Conservation (phyloP, 2,888 invertebrate species). For the Andrena trimmerana region DNA sequence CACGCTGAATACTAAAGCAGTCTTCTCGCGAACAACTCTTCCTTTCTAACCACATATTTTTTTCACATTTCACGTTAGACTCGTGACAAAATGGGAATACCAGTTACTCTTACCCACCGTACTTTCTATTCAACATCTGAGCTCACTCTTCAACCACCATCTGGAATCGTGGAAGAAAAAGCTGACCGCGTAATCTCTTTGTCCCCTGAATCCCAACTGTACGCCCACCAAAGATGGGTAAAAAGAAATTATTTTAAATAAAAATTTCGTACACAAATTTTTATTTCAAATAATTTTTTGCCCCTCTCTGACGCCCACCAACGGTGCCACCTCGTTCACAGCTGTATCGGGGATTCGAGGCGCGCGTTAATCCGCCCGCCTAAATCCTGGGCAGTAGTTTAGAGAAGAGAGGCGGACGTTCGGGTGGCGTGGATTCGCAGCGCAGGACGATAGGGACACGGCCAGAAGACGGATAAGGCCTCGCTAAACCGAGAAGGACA, state of each 20-base stretch:
- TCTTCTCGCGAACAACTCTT: background rate
- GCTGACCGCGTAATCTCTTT: background rate
- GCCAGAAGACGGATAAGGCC: slow-evolving; percentile 36
- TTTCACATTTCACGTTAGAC: background rate
- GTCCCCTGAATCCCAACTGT: slow-evolving; percentile 16
- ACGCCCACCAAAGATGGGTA: background rate
- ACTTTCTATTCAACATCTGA: slow-evolving; percentile 1
- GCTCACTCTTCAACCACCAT: background rate
- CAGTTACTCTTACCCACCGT: background rate
- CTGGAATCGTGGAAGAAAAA: background rate
- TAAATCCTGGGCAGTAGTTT: slow-evolving; percentile 51
- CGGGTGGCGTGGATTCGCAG: slow-evolving; percentile 50
- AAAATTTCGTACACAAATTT: too few relatives aligned
- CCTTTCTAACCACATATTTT: background rate
- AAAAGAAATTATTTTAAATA: too few relatives aligned
- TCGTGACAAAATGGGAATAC: background rate
- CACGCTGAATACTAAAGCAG: background rate
- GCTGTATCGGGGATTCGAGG: slow-evolving; percentile 30
- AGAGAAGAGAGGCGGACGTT: slow-evolving; percentile 48
- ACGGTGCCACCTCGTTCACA: slow-evolving; percentile 33
- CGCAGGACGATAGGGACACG: slow-evolving; percentile 33
- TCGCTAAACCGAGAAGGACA: slow-evolving; percentile 13
- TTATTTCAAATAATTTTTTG: too few relatives aligned
- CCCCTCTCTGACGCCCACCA: background rate
- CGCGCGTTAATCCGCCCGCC: slow-evolving; percentile 31